Percentiles rank a stretch among this genome's conserved stretches.
phyloP scores from a whole-genome alignment of 2,888 invertebrate species.

The Mellilla xanthometata region DNA sequence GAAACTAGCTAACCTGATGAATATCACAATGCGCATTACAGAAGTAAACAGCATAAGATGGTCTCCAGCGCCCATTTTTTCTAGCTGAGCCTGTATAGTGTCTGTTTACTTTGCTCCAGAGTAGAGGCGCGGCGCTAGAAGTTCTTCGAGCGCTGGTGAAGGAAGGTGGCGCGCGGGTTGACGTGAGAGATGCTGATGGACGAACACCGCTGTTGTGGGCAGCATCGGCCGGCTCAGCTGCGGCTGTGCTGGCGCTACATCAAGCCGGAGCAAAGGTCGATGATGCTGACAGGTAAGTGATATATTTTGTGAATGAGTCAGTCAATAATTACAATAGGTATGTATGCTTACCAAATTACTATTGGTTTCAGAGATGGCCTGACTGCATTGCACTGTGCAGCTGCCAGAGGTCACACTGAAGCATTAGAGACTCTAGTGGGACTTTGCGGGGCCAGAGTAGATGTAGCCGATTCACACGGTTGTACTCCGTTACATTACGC shows the following conservation, averaged over 20 bases:
- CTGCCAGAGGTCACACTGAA: conserved; percentile 96
- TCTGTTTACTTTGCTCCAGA: conserved; percentile 38
- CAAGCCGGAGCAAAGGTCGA: conserved; percentile 93
- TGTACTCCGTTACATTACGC: conserved; percentile 98
- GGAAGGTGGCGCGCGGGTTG: conserved; percentile 90
- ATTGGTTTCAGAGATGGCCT: conserved; percentile 89
- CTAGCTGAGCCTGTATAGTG: too few relatives aligned
- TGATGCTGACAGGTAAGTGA: conserved; percentile 88
- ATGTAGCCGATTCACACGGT: conserved; percentile 95
- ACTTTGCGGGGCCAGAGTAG: conserved; percentile 93
- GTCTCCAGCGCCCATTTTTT: too few relatives aligned
- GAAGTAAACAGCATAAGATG: too few relatives aligned
- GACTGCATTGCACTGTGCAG: conserved; percentile 98
- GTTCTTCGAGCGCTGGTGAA: conserved; percentile 90
- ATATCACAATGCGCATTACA: too few relatives aligned
- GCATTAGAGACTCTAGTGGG: conserved; percentile 94
- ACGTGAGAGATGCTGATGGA: conserved; percentile 95
- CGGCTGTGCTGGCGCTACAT: conserved; percentile 94
- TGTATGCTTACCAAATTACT: neutral
- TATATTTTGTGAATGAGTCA: too few relatives aligned
- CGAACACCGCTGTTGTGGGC: conserved; percentile 98
- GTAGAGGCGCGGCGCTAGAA: conserved; percentile 86
- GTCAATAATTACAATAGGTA: conserved; percentile 92
- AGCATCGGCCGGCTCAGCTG: conserved; percentile 96
- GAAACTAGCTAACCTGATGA: too few relatives aligned